These are phyloP conservation scores for Anagyrus pseudococci DNA, from an alignment of 2,888 invertebrate species.

Conservation along the genomic window DNA sequence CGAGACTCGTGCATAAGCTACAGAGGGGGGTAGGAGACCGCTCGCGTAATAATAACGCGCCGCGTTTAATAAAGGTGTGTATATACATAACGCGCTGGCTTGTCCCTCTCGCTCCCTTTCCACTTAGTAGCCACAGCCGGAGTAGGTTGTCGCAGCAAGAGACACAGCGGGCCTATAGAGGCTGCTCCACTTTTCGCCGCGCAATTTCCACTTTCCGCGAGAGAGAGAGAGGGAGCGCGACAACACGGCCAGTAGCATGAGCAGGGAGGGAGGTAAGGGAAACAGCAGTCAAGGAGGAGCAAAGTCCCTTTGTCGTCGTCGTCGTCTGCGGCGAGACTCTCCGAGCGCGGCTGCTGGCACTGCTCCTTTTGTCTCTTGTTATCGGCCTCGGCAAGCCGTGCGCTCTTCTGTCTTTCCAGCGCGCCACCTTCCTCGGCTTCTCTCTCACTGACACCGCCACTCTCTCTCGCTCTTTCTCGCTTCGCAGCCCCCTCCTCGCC, in stretches of 20 bases:
- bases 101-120: not conserved
- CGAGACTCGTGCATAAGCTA: too few species aligned
- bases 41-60: slow-evolving; percentile 20
- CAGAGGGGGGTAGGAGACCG: too few species aligned
- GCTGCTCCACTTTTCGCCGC: slow-evolving; percentile 9
- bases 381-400: slow-evolving; percentile 21
- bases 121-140: too few species aligned
- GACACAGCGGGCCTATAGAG: too few species aligned
- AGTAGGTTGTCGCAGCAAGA: too few species aligned
- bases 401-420: slow-evolving; percentile 2
- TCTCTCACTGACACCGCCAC: not conserved
- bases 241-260: not conserved
- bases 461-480: not conserved
- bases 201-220: not conserved
- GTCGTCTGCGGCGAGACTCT: not conserved
- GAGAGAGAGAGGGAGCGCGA: not conserved
- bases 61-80: slow-evolving; percentile 33
- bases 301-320: slow-evolving; percentile 18
- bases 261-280: slow-evolving; percentile 1
- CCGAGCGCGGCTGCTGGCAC: not conserved
- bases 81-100: slow-evolving; percentile 4
- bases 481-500: not conserved
- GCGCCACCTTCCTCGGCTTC: not conserved
- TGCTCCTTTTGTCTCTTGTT: slow-evolving; percentile 29
- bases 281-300: not conserved